These are phyloP conservation scores for Temnothorax nylanderi DNA, from an alignment of 1,140 invertebrate species.

Conservation along the genomic window DNA sequence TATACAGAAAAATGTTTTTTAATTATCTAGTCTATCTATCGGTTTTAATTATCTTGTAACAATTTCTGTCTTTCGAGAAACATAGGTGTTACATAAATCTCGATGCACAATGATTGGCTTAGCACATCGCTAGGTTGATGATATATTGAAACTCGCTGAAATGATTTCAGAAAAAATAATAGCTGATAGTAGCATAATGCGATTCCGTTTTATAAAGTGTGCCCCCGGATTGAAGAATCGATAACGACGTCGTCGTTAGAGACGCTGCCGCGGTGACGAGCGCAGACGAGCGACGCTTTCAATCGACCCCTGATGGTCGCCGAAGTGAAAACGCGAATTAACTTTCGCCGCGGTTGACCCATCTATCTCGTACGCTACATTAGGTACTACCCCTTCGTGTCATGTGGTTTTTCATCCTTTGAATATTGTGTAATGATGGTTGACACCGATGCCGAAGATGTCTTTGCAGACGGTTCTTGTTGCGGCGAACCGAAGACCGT, in stretches of 20 bases:
- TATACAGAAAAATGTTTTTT: neutral
- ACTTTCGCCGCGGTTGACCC: conserved; percentile 73
- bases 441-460: conserved; percentile 69
- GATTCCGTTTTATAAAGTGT: conserved; percentile 54
- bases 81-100: neutral
- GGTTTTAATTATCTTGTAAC: neutral
- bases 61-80: neutral
- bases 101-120: neutral
- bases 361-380: conserved; percentile 79
- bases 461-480: conserved; percentile 33
- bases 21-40: neutral
- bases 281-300: conserved; percentile 70
- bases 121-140: neutral
- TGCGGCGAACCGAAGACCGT: neutral
- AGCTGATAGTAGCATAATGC: conserved; percentile 59
- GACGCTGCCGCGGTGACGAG: conserved; percentile 65
- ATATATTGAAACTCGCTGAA: conserved; percentile 4
- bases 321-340: conserved; percentile 77
- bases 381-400: conserved; percentile 72
- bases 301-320: conserved; percentile 71
- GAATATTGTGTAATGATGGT: conserved; percentile 77
- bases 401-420: conserved; percentile 75
- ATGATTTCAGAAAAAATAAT: conserved; percentile 18
- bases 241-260: conserved; percentile 77
- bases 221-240: conserved; percentile 65